phyloP scores from a whole-genome alignment of 2,888 invertebrate species.

The Microlaimidae sp. region DNA sequence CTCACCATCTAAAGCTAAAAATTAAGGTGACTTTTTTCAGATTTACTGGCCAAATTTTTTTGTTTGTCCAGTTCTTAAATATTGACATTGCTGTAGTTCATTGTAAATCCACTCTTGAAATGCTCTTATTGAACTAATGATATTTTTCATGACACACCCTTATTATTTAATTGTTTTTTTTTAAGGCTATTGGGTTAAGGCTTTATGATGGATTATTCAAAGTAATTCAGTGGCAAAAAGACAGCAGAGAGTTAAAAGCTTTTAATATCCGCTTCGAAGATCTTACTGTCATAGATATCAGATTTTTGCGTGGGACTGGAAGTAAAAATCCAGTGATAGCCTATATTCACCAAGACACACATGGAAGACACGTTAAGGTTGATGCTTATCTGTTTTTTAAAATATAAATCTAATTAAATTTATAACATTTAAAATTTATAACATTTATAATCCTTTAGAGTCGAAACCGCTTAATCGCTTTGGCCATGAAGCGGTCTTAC shows the following conservation, averaged over 20 bases:
- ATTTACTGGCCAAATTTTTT: no score
- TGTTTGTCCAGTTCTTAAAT: no score
- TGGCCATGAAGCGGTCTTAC: no score
- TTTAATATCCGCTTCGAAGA: constrained; percentile 73
- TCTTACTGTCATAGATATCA: constrained; percentile 78
- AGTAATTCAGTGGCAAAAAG: constrained; percentile 84
- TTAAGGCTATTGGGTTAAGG: constrained; percentile 71
- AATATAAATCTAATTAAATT: neutral
- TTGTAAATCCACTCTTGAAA: no score
- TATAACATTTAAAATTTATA: neutral
- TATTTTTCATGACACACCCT: no score
- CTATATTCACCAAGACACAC: constrained; percentile 55
- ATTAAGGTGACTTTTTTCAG: neutral
- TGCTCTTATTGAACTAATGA: no score
- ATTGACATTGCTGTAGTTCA: no score
- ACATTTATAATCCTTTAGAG: neutral
- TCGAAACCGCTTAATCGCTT: no score
- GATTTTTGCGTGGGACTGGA: constrained; percentile 78
- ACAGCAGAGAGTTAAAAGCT: constrained; percentile 79
- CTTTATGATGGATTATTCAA: constrained; percentile 92
- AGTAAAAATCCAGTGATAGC: constrained; percentile 40
- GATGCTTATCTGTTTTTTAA: neutral
- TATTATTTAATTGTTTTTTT: no score
- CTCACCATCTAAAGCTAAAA: neutral
- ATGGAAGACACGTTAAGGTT: constrained; percentile 51